phyloP scores from a whole-genome alignment of 2,113 vertebrate genomes.

The Eulacestoma nigropectus region DNA sequence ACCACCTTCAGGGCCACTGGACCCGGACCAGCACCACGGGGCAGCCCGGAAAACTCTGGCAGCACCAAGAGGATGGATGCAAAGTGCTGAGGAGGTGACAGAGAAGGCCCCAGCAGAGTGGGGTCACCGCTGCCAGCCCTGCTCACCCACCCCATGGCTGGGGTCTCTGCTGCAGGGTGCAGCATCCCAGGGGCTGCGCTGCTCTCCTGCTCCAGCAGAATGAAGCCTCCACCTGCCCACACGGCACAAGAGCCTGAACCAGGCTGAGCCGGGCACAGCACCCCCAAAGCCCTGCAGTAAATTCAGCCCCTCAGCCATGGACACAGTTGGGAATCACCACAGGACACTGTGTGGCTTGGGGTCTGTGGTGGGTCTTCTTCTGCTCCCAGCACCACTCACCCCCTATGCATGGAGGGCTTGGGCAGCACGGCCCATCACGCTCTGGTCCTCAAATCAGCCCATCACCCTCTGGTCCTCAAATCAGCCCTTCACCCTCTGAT shows the following conservation, averaged over 20 bases:
- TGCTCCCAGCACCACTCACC: not conserved
- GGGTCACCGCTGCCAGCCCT: not conserved
- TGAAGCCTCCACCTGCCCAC: not conserved
- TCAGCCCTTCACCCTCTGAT: not conserved
- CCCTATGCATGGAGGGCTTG: not conserved
- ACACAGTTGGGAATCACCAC: not conserved
- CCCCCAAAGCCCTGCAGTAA: rapidly evolving
- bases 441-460: not conserved
- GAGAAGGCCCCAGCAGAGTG: rapidly evolving
- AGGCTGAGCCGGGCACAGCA: not conserved
- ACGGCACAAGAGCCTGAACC: not conserved
- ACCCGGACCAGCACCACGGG: rapidly evolving
- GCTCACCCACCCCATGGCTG: rapidly evolving
- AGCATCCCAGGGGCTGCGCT: not conserved
- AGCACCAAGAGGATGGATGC: rapidly evolving
- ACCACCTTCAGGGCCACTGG: not conserved
- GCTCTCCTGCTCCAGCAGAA: not conserved
- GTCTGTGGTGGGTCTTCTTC: not conserved
- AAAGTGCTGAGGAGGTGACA: not conserved
- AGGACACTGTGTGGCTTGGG: not conserved
- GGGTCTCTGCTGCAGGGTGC: not conserved
- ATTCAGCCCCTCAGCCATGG: rapidly evolving
- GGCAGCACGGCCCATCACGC: not conserved
- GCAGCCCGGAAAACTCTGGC: not conserved
- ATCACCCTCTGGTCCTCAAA: not conserved